Evolutionary conservation across 2,797 vertebrate species (phyloP).

Genomic region (Decapterus maruadsi): DNA sequence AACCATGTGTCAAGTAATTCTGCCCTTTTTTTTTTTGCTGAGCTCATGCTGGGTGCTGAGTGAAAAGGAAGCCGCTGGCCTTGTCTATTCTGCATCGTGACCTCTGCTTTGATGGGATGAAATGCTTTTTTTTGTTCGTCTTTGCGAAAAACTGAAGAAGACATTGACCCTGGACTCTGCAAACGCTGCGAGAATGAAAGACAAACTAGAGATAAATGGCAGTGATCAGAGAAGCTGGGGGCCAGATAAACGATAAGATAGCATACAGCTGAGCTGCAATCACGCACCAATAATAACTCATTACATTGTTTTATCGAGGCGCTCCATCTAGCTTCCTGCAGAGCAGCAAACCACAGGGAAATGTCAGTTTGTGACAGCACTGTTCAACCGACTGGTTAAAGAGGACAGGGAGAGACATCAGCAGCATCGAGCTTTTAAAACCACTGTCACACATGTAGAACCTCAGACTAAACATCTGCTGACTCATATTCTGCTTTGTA

Average conservation of each 20-base stretch:
- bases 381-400: slow-evolving; percentile 63
- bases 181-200: slow-evolving; percentile 20
- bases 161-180: slow-evolving; percentile 27
- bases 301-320: slow-evolving; percentile 76
- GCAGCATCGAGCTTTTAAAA: neutral
- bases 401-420: slow-evolving; percentile 57
- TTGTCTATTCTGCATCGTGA: slow-evolving; percentile 41
- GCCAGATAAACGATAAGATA: slow-evolving; percentile 35
- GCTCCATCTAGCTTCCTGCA: slow-evolving; percentile 62
- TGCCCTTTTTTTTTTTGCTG: slow-evolving; percentile 31
- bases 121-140: neutral
- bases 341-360: slow-evolving; percentile 77
- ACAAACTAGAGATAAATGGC: slow-evolving; percentile 44
- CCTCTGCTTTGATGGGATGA: slow-evolving; percentile 49
- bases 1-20: slow-evolving; percentile 35
- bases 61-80: slow-evolving; percentile 48
- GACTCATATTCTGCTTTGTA: neutral
- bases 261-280: slow-evolving; percentile 15
- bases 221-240: slow-evolving; percentile 33
- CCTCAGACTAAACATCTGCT: neutral
- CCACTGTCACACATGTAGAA: neutral
- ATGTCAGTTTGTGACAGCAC: slow-evolving; percentile 75
- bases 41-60: slow-evolving; percentile 47
- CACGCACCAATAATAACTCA: slow-evolving; percentile 56
- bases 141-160: slow-evolving; percentile 27